These are phyloP conservation scores for Pseudomyrmex cubaensis DNA, from an alignment of 1,140 invertebrate genomes.

Conservation along the genomic window DNA sequence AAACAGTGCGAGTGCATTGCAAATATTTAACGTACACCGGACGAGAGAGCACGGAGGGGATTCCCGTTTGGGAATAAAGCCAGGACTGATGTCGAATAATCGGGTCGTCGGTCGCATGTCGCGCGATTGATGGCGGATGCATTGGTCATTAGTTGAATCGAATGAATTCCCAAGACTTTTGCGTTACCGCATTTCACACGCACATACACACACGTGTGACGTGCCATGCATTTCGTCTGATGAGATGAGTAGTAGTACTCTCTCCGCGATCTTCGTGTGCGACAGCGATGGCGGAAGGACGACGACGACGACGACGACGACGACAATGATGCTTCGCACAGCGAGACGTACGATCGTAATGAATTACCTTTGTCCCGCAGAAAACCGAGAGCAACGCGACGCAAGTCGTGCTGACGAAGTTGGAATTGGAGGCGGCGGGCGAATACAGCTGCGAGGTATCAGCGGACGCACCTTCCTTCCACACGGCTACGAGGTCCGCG, in stretches of 20 bases:
- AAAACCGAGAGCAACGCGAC: constrained; percentile 87
- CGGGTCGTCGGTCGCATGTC: neutral
- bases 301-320: neutral
- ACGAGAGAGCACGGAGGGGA: neutral
- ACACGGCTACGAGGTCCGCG: constrained; percentile 90
- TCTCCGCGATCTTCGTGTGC: neutral
- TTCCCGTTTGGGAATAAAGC: constrained; percentile 30
- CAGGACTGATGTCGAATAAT: constrained; percentile 10
- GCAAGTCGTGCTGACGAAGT: constrained; percentile 86
- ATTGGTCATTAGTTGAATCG: constrained; percentile 28
- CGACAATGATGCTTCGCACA: neutral
- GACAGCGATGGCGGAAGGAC: constrained; percentile 6
- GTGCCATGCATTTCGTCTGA: neutral
- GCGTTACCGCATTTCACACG: neutral
- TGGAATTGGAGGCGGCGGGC: constrained; percentile 88
- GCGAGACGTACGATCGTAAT: constrained; percentile 9
- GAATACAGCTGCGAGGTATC: constrained; percentile 93
- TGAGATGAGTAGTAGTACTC: neutral
- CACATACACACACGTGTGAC: neutral
- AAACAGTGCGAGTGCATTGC: constrained; percentile 16
- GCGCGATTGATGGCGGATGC: constrained; percentile 8
- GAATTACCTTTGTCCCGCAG: constrained; percentile 80
- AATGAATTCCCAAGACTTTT: constrained; percentile 7
- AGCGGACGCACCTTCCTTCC: constrained; percentile 93
- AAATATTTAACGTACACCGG: constrained; percentile 22